phyloP scores from a whole-genome alignment of 1,140 invertebrate species.

The Oryzaephilus surinamensis region DNA sequence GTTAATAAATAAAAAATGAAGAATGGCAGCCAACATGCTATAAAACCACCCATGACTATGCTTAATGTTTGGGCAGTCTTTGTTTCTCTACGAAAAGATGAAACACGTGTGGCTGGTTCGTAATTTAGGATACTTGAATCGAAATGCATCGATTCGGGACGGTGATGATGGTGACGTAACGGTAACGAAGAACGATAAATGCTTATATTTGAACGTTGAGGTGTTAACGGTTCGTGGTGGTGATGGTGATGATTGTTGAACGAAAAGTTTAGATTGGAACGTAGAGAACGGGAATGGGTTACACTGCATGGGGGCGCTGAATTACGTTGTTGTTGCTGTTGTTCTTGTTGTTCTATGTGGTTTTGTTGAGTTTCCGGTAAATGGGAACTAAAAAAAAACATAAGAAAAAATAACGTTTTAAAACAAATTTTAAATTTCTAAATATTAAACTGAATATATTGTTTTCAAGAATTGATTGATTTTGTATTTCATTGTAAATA shows the following conservation, averaged over 20 bases:
- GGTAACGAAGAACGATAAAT: conserved; percentile 17
- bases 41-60: conserved; percentile 84
- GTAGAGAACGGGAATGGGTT: too few species aligned
- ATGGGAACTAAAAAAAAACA: too few species aligned
- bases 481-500: too few species aligned
- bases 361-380: too few species aligned
- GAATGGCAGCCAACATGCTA: conserved; percentile 83
- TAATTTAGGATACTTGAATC: conserved; percentile 30
- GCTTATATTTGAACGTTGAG: conserved; percentile 18
- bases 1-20: conserved; percentile 77
- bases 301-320: too few species aligned
- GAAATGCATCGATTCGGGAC: conserved; percentile 27
- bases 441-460: too few species aligned
- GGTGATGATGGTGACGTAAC: conserved; percentile 15
- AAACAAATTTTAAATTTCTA: too few species aligned
- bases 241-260: conserved; percentile 8
- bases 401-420: too few species aligned
- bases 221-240: conserved; percentile 1
- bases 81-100: conserved; percentile 58
- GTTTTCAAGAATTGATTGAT: too few species aligned
- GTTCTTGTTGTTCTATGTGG: too few species aligned
- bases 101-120: conserved; percentile 42
- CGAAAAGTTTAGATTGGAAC: too few species aligned
- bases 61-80: conserved; percentile 86
- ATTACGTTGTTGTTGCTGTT: too few species aligned